These are phyloP conservation scores for Neolamprologus kungweensis DNA, from an alignment of 2,113 vertebrate genomes.

Conservation along the genomic window DNA sequence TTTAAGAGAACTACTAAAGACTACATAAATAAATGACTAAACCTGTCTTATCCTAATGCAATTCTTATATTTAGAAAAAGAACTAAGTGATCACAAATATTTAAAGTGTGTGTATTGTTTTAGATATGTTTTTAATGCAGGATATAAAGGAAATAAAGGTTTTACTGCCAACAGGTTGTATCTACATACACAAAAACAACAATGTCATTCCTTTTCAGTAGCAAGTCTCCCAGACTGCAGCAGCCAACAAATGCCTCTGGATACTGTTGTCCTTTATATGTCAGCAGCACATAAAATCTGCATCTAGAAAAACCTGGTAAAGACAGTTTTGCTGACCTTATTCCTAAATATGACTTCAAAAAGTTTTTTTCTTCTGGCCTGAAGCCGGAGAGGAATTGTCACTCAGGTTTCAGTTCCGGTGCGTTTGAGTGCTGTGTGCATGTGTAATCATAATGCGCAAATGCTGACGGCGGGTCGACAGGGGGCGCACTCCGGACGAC, in stretches of 20 bases:
- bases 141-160: neutral
- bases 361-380: neutral
- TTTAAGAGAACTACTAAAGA: neutral
- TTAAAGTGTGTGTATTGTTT: neutral
- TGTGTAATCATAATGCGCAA: neutral
- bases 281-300: neutral
- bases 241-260: neutral
- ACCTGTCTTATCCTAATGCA: neutral
- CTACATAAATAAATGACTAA: neutral
- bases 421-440: neutral
- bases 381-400: neutral
- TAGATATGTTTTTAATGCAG: neutral
- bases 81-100: neutral
- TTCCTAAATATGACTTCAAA: neutral
- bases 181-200: neutral
- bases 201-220: neutral
- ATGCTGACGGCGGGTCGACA: neutral
- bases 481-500: neutral
- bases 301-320: neutral
- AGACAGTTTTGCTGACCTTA: neutral
- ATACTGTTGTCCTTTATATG: neutral
- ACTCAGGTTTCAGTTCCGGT: neutral
- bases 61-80: neutral
- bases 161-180: neutral
- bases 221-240: neutral